Conservation (phyloP, 2,888 invertebrate species). For the Nudaria mundana region DNA sequence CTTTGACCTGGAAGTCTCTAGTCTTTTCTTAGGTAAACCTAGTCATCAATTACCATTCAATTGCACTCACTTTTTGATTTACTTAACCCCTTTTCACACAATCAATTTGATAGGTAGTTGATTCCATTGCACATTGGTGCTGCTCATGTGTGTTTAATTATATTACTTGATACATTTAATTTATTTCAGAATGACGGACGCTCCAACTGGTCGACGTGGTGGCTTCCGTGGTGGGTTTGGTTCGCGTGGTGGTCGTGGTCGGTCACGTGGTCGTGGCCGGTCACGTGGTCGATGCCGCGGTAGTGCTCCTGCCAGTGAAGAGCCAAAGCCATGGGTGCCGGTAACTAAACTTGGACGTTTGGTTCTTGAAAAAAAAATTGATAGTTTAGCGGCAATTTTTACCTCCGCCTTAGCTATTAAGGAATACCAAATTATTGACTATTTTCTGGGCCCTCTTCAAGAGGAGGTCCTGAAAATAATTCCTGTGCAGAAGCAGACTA, state of each 20-base stretch:
- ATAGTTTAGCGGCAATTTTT: conserved; percentile 98
- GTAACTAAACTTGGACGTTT: conserved; percentile 99
- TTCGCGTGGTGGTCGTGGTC: conserved; percentile 86
- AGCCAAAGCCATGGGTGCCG: conserved; percentile 98
- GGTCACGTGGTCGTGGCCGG: conserved; percentile 89
- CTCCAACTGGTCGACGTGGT: conserved; percentile 97
- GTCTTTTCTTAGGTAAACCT: too few species aligned
- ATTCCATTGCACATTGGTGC: too few species aligned
- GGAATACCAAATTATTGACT: conserved; percentile 99
- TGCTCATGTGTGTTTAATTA: too few species aligned
- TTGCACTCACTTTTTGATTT: too few species aligned
- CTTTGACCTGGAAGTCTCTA: too few species aligned
- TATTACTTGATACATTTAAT: too few species aligned
- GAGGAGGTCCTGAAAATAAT: conserved; percentile 99
- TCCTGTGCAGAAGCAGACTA: conserved; percentile 99
- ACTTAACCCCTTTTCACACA: too few species aligned
- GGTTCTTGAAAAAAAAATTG: conserved; percentile 97
- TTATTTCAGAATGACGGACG: conserved; percentile 95
- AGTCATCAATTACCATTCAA: too few species aligned
- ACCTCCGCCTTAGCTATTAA: conserved; percentile 99
- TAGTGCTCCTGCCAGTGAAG: conserved; percentile 95
- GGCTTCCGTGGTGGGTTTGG: conserved; percentile 95
- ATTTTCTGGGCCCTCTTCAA: conserved; percentile 96
- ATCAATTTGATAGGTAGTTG: too few species aligned
- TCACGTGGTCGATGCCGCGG: conserved; percentile 91